phyloP scores from a whole-genome alignment of 2,113 vertebrate species.

The Hippocampus abdominalis region DNA sequence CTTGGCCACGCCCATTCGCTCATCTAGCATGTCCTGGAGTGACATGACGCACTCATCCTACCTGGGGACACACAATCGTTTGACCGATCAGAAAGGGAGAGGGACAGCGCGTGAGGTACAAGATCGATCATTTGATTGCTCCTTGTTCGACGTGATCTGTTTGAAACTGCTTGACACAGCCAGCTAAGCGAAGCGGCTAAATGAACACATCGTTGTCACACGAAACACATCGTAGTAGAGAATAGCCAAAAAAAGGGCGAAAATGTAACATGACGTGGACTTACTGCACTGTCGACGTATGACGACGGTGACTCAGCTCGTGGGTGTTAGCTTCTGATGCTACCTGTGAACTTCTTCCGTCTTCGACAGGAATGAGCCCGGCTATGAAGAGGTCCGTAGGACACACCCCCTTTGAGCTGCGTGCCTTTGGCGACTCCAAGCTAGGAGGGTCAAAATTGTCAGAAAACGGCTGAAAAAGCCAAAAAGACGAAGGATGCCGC shows the following conservation, averaged over 20 bases:
- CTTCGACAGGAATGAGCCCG: background rate
- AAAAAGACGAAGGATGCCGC: too few species aligned
- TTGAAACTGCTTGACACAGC: background rate
- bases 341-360: background rate
- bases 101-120: too few species aligned
- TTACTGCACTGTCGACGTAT: constrained; percentile 17
- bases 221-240: background rate
- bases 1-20: constrained; percentile 81
- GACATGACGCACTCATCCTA: constrained; percentile 87
- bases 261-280: background rate
- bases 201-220: background rate
- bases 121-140: too few species aligned
- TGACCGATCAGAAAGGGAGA: too few species aligned
- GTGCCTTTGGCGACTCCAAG: too few species aligned
- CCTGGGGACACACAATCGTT: constrained; percentile 44
- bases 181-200: background rate
- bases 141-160: background rate
- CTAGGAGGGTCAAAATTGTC: too few species aligned
- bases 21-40: constrained; percentile 75
- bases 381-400: background rate
- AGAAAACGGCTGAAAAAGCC: too few species aligned
- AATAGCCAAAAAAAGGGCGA: background rate
- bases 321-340: background rate
- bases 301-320: background rate
- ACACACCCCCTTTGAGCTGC: background rate